These are phyloP conservation scores for Eupithecia inturbata DNA, from an alignment of 2,888 invertebrate species.

Conservation along the genomic window DNA sequence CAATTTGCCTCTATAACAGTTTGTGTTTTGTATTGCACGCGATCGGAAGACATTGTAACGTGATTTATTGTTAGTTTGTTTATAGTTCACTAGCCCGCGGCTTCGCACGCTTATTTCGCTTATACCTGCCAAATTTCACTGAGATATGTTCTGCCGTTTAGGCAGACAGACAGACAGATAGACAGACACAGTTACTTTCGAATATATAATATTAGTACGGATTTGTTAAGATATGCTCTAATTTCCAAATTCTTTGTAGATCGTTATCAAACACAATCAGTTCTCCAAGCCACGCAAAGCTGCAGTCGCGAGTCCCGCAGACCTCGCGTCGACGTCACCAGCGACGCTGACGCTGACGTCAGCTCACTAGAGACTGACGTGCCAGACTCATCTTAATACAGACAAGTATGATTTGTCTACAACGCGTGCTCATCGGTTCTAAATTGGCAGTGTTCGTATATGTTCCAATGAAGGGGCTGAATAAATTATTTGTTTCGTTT, in stretches of 20 bases:
- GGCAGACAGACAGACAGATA: too few species aligned
- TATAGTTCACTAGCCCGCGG: too few species aligned
- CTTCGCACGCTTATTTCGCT: too few species aligned
- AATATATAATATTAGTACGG: too few species aligned
- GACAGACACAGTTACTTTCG: too few species aligned
- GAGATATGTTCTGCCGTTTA: too few species aligned
- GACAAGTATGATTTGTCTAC: constrained; percentile 32
- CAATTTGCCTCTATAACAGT: too few species aligned
- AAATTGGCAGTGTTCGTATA: constrained; percentile 47
- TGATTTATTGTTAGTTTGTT: neutral
- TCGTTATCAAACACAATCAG: neutral
- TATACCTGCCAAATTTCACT: too few species aligned
- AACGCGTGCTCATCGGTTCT: constrained; percentile 37
- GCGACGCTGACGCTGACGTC: constrained; percentile 73
- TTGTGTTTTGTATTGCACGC: too few species aligned
- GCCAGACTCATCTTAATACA: constrained; percentile 57
- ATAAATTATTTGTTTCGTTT: constrained; percentile 44
- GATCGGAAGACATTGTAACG: neutral
- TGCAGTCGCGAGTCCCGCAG: constrained; percentile 23
- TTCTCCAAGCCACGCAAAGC: neutral
- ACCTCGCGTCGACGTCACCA: constrained; percentile 39
- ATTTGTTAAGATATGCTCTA: neutral
- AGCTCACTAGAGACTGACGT: constrained; percentile 73
- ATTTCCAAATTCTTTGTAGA: neutral
- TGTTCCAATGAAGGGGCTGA: constrained; percentile 28